These are phyloP conservation scores for Lepidocolaptes lacrymiger DNA, from an alignment of 2,797 vertebrate genomes.

Conservation along the genomic window DNA sequence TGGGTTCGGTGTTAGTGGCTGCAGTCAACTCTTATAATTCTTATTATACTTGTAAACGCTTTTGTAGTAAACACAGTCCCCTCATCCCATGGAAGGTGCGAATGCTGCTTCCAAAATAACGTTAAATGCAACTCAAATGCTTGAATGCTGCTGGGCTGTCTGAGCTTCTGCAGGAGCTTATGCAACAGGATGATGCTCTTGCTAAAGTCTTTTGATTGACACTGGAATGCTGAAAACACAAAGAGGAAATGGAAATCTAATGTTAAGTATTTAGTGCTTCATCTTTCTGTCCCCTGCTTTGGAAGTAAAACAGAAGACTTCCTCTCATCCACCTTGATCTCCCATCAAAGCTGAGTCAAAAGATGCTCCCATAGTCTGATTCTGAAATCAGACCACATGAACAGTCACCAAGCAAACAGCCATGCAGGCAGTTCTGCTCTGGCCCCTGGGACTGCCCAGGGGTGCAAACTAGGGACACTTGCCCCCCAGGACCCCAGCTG, in stretches of 20 bases:
- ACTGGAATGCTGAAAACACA: neutral
- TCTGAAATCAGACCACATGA: neutral
- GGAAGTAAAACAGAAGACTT: neutral
- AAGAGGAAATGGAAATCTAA: neutral
- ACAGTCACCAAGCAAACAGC: neutral
- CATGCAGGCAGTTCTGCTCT: neutral
- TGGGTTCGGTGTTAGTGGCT: neutral
- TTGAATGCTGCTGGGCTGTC: neutral
- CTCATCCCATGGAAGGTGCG: neutral
- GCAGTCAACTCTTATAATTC: neutral
- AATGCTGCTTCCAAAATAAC: neutral
- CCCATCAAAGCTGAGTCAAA: neutral
- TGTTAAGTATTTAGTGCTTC: neutral
- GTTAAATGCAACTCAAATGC: neutral
- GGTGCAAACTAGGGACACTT: neutral
- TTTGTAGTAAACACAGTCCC: neutral
- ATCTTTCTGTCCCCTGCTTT: neutral
- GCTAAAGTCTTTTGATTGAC: neutral
- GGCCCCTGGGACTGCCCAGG: neutral
- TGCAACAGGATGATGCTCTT: neutral
- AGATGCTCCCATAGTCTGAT: neutral
- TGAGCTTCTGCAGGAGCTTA: neutral
- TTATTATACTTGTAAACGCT: neutral
- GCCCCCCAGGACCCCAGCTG: neutral
- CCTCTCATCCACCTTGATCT: neutral